A percentile compares a stretch with the other conserved stretches of the same genome.
phyloP scores from a whole-genome alignment of 2,797 vertebrate genomes.

The Propithecus perrieri region DNA sequence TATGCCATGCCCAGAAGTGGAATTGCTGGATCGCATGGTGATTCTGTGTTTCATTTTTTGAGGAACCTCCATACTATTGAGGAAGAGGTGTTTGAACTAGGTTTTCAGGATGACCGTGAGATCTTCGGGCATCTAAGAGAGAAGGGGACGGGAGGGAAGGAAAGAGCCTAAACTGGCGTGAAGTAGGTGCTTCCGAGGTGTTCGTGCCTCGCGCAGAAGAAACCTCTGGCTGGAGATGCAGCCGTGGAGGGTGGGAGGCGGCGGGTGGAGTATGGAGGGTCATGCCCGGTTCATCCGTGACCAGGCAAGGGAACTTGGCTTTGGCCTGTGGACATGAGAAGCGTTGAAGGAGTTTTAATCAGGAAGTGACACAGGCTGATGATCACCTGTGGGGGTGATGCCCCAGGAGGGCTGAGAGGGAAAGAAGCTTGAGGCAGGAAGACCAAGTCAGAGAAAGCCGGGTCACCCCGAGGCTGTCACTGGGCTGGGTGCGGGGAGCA shows the following conservation, averaged over 20 bases:
- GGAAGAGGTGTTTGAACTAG: neutral
- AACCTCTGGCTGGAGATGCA: neutral
- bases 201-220: neutral
- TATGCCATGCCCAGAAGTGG: neutral
- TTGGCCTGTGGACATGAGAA: neutral
- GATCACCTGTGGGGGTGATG: neutral
- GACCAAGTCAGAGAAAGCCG: neutral
- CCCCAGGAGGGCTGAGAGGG: neutral
- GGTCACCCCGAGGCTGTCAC: accelerated
- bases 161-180: accelerated
- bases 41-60: neutral
- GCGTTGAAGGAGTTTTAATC: neutral
- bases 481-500: neutral
- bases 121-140: neutral
- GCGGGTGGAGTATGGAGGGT: neutral
- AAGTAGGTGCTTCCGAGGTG: neutral
- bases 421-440: neutral
- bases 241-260: accelerated
- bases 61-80: neutral
- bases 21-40: neutral
- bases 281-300: neutral
- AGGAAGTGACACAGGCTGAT: neutral
- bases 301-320: neutral
- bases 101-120: neutral
- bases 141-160: neutral